Conservation (phyloP, 2,888 invertebrate species). For the Drosophila mettleri region DNA sequence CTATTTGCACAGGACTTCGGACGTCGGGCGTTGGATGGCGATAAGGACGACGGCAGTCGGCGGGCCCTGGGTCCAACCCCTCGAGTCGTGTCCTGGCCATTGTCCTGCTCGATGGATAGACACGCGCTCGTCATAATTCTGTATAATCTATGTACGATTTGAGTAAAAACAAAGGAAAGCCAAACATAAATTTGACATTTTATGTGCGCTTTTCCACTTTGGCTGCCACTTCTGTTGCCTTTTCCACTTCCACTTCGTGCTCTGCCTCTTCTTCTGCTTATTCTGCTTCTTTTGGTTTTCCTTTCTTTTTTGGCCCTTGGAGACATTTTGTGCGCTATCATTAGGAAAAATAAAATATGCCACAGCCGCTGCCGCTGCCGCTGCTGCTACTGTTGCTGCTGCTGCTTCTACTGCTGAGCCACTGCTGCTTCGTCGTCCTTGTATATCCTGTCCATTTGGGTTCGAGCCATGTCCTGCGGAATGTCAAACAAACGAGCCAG, state of each 20-base stretch:
- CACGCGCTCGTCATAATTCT: conserved; percentile 80
- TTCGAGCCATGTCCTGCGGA: conserved; percentile 74
- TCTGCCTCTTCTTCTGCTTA: conserved; percentile 8
- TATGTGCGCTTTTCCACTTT: conserved; percentile 76
- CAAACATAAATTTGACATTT: conserved; percentile 80
- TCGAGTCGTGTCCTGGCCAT: conserved; percentile 45
- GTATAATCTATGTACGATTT: conserved; percentile 82
- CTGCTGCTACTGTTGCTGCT: conserved; percentile 15
- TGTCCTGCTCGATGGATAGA: conserved; percentile 79
- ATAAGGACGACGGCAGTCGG: conserved; percentile 39
- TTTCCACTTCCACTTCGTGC: conserved; percentile 6
- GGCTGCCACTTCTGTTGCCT: conserved; percentile 28
- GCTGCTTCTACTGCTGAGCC: conserved; percentile 1
- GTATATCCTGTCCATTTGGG: conserved; percentile 16
- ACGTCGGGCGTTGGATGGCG: conserved; percentile 56
- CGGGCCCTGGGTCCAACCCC: not conserved
- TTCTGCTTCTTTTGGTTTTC: conserved; percentile 12
- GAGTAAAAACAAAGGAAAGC: conserved; percentile 78
- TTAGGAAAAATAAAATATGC: conserved; percentile 81
- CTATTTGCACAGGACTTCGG: conserved; percentile 72
- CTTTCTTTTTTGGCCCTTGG: conserved; percentile 54
- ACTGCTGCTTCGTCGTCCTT: conserved; percentile 20
- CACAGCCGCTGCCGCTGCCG: conserved; percentile 32
- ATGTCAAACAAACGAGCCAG: conserved; percentile 79
- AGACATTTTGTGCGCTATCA: conserved; percentile 76